Conservation (phyloP, 1,140 invertebrate species). For the Drepana arcuata region DNA sequence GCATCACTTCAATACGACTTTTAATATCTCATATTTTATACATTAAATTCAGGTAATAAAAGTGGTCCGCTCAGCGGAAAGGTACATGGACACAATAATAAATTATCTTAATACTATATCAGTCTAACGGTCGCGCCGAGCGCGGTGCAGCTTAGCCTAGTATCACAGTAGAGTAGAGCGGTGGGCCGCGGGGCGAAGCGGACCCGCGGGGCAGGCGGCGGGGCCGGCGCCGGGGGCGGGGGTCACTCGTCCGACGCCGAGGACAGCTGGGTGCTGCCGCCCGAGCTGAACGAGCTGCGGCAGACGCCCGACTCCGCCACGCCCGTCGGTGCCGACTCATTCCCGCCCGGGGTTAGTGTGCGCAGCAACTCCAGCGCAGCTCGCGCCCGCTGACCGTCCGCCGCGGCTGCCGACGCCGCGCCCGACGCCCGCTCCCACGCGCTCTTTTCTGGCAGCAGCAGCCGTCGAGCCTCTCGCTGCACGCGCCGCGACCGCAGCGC, state of each 20-base stretch:
- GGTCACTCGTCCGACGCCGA: conserved; percentile 62
- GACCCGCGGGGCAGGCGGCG: conserved; percentile 27
- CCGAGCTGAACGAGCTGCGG: conserved; percentile 59
- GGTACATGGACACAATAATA: conserved; percentile 66
- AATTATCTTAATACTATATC: conserved; percentile 68
- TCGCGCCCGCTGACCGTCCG: conserved; percentile 51
- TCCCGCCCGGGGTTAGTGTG: conserved; percentile 64
- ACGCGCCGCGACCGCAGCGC: conserved; percentile 84
- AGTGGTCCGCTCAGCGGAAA: conserved; percentile 63
- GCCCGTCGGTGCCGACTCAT: conserved; percentile 71
- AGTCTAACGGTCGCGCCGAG: conserved; percentile 65
- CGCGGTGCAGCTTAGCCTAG: conserved; percentile 58
- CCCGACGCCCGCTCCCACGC: conserved; percentile 44
- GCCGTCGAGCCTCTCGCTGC: conserved; percentile 76
- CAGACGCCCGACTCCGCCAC: conserved; percentile 36
- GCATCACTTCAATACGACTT: conserved; percentile 42
- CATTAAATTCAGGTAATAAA: conserved; percentile 60
- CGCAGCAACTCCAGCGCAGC: conserved; percentile 56
- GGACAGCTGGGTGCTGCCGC: conserved; percentile 60
- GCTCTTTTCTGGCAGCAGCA: conserved; percentile 53
- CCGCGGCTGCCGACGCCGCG: conserved; percentile 35
- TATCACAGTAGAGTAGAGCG: conserved; percentile 69
- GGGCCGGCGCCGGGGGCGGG: conserved; percentile 22
- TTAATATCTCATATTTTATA: conserved; percentile 23
- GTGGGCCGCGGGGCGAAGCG: conserved; percentile 53